Conservation (phyloP, 2,888 invertebrate species). For the Pyrrhia umbra region DNA sequence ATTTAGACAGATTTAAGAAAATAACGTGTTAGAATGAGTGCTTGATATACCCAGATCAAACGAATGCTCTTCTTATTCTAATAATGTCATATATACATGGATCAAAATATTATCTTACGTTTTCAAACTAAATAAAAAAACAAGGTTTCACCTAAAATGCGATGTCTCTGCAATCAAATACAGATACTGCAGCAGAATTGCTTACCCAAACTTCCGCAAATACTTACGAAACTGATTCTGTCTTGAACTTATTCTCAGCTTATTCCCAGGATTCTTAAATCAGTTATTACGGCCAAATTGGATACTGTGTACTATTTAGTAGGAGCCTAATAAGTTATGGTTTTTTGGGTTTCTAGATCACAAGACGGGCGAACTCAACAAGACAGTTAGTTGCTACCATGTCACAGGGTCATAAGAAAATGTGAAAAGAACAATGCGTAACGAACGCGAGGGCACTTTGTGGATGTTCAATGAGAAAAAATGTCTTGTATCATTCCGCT, state of each 20-base stretch:
- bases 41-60: too few relatives aligned
- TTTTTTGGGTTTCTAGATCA: background rate
- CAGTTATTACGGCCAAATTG: background rate
- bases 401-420: background rate
- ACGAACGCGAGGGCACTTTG: too few relatives aligned
- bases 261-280: background rate
- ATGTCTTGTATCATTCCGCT: background rate
- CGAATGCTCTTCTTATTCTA: too few relatives aligned
- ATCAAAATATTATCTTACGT: too few relatives aligned
- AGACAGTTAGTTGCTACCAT: too few relatives aligned
- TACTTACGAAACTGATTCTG: slow-evolving; percentile 35
- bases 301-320: background rate
- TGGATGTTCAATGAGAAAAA: too few relatives aligned
- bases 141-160: too few relatives aligned
- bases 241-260: background rate
- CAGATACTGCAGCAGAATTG: background rate
- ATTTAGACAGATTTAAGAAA: too few relatives aligned
- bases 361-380: background rate
- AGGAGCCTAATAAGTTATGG: background rate
- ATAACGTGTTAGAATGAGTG: too few relatives aligned
- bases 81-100: too few relatives aligned
- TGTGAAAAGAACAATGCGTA: too few relatives aligned
- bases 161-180: background rate
- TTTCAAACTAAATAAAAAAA: too few relatives aligned
- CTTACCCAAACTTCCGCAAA: slow-evolving; percentile 31